phyloP scores from a whole-genome alignment of 2,797 vertebrate species.

The Novumbra hubbsi region DNA sequence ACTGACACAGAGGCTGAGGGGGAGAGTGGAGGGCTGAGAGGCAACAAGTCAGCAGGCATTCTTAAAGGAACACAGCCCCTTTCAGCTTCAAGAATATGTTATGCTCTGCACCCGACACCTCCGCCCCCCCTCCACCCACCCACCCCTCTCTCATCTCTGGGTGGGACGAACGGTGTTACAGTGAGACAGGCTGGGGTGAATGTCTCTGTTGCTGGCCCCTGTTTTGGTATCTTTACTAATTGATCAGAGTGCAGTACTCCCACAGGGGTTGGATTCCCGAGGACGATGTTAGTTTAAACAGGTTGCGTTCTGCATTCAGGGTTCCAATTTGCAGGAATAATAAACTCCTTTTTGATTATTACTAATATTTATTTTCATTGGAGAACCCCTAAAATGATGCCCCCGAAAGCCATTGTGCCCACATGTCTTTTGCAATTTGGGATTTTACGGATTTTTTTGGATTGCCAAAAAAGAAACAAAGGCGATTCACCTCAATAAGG shows the following conservation, averaged over 20 bases:
- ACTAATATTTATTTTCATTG: background rate
- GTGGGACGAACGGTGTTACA: background rate
- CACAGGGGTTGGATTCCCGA: background rate
- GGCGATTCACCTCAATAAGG: background rate
- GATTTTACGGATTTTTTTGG: background rate
- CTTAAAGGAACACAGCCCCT: constrained; percentile 53
- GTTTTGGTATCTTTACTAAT: constrained; percentile 39
- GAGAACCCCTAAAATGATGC: background rate
- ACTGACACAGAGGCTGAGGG: constrained; percentile 8
- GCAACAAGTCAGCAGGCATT: constrained; percentile 40
- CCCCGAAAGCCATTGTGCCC: background rate
- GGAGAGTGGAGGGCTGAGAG: constrained; percentile 1
- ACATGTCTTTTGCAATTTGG: background rate
- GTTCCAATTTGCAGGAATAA: background rate
- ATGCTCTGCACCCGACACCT: background rate
- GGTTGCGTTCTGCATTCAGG: background rate
- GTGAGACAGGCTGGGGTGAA: background rate
- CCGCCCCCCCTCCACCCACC: background rate
- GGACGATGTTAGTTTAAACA: background rate
- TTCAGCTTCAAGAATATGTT: constrained; percentile 19
- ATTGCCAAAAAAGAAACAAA: too few relatives aligned
- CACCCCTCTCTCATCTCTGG: background rate
- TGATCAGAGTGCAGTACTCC: constrained; percentile 18
- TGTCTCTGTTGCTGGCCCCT: constrained; percentile 11
- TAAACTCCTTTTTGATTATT: background rate